Conservation (phyloP, 2,888 invertebrate genomes). For the Linnaemya tessellans region DNA sequence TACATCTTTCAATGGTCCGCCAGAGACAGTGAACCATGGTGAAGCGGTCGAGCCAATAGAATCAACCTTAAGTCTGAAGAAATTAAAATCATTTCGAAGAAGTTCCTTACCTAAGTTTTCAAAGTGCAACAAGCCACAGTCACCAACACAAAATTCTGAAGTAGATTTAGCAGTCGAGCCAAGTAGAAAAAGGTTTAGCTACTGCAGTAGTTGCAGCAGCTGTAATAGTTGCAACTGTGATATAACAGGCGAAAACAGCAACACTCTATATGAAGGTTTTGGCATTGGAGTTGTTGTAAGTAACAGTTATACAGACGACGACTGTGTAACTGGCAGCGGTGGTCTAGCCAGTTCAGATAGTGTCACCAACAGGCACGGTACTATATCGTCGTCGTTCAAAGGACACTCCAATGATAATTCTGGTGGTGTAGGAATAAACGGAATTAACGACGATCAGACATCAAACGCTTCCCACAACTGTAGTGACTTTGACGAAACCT, state of each 20-base stretch:
- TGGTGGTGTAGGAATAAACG: background rate
- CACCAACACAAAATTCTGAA: slow-evolving; percentile 45
- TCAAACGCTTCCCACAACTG: slow-evolving; percentile 72
- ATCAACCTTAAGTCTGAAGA: slow-evolving; percentile 22
- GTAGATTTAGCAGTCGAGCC: slow-evolving; percentile 31
- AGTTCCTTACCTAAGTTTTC: slow-evolving; percentile 45
- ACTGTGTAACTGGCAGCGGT: slow-evolving; percentile 74
- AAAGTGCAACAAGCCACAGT: slow-evolving; percentile 34
- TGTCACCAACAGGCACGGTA: slow-evolving; percentile 2
- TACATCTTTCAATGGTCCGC: background rate
- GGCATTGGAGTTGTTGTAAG: slow-evolving; percentile 80
- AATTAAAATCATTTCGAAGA: slow-evolving; percentile 30
- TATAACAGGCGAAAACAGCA: slow-evolving; percentile 81
- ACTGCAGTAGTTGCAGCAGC: slow-evolving; percentile 78
- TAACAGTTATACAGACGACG: slow-evolving; percentile 78
- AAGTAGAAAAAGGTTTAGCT: slow-evolving; percentile 48
- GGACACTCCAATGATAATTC: slow-evolving; percentile 3
- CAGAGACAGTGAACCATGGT: background rate
- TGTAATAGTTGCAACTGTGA: slow-evolving; percentile 81
- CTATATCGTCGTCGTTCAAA: background rate
- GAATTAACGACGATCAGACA: slow-evolving; percentile 37
- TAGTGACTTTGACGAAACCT: slow-evolving; percentile 71
- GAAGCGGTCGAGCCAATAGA: slow-evolving; percentile 13
- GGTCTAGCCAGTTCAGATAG: slow-evolving; percentile 47
- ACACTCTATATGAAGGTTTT: slow-evolving; percentile 75